Conservation (phyloP, 1,140 invertebrate species). For the Periplaneta americana region DNA sequence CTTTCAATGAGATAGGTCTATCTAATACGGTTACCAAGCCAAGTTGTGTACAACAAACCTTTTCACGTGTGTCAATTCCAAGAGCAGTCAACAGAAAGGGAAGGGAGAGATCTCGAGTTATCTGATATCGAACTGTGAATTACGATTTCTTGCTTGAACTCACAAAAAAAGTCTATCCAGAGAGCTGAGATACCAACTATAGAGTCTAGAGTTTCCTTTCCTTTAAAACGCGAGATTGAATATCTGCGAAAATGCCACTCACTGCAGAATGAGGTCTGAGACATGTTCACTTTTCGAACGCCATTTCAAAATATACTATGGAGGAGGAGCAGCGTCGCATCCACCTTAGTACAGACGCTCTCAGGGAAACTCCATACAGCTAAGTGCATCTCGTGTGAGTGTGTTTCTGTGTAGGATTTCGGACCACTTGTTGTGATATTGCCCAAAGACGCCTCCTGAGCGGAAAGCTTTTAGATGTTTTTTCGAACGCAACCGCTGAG, state of each 20-base stretch:
- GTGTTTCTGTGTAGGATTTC: background rate
- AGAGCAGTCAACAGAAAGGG: too few species aligned
- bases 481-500: background rate
- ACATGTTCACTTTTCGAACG: background rate
- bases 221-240: background rate
- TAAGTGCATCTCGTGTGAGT: background rate
- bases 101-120: too few species aligned
- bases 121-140: too few species aligned
- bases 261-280: background rate
- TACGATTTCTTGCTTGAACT: too few species aligned
- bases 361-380: background rate
- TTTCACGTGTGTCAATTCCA: too few species aligned
- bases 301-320: background rate
- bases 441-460: background rate
- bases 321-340: background rate
- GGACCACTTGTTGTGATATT: background rate
- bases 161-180: too few species aligned
- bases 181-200: too few species aligned
- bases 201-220: too few species aligned
- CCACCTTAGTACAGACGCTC: too few species aligned
- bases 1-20: too few species aligned
- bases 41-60: too few species aligned
- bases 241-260: background rate
- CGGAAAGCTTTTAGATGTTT: background rate
- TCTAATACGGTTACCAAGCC: too few species aligned